Percentiles rank a stretch among this genome's conserved stretches.
Evolutionary conservation across 2,888 invertebrate genomes (phyloP).

Genomic region (Cheilosia grossa): DNA sequence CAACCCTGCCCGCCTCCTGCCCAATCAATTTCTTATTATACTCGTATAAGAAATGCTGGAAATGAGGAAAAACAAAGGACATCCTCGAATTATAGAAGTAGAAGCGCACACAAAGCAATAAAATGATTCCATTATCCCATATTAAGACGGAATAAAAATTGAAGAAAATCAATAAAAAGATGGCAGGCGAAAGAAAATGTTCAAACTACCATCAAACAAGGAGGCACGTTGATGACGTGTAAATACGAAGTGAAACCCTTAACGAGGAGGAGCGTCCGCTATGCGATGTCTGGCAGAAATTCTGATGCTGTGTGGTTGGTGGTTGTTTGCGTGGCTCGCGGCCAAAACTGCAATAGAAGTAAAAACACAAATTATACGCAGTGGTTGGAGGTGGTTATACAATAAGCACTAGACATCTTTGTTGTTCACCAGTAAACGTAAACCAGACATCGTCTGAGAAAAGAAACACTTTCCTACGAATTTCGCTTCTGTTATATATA

Average conservation of each 20-base stretch:
- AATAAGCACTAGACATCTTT: background rate
- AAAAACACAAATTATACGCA: background rate
- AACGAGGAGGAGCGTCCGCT: background rate
- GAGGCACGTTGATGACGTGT: slow-evolving; percentile 26
- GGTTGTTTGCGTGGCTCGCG: slow-evolving; percentile 23
- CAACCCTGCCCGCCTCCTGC: background rate
- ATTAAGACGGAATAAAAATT: slow-evolving; percentile 55
- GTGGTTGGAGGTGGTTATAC: background rate
- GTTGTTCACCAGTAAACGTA: background rate
- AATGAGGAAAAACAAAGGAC: slow-evolving; percentile 26
- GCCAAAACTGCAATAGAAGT: slow-evolving; percentile 25
- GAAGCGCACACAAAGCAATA: slow-evolving; percentile 24
- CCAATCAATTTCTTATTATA: slow-evolving; percentile 20
- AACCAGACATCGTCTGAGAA: too few species aligned
- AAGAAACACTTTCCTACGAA: too few species aligned
- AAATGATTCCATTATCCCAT: slow-evolving; percentile 56
- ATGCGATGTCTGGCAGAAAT: background rate
- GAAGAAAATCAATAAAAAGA: slow-evolving; percentile 54
- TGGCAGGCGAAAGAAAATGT: slow-evolving; percentile 11
- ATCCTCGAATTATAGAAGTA: background rate
- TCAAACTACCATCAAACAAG: background rate
- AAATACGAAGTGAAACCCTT: slow-evolving; percentile 32
- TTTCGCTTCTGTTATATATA: too few species aligned
- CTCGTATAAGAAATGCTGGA: background rate
- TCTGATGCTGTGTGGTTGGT: background rate